These are phyloP conservation scores for Leuctra nigra DNA, from an alignment of 2,888 invertebrate species.

Conservation along the genomic window DNA sequence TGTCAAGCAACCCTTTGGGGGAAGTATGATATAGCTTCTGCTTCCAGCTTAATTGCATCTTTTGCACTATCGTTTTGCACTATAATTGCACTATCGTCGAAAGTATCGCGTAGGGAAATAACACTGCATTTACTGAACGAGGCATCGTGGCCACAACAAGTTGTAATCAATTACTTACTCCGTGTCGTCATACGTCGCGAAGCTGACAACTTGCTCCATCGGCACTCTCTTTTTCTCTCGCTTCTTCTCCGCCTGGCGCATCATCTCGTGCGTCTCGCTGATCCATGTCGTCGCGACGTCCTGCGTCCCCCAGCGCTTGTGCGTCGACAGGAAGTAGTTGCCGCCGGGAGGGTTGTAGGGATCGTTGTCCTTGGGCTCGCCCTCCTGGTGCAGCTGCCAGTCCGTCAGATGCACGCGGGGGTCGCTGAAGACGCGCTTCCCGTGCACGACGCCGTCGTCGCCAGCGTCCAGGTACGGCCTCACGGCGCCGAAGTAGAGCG, in stretches of 20 bases:
- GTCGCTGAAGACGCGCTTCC: background rate
- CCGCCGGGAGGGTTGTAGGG: slow-evolving; percentile 44
- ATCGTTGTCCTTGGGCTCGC: slow-evolving; percentile 46
- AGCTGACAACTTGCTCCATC: too few relatives aligned
- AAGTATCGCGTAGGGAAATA: too few relatives aligned
- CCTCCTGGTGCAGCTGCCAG: slow-evolving; percentile 34
- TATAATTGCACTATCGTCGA: too few relatives aligned
- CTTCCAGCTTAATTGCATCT: too few relatives aligned
- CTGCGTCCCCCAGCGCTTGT: slow-evolving; percentile 42
- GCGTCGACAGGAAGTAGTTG: slow-evolving; percentile 45
- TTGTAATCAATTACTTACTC: too few relatives aligned
- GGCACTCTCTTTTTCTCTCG: too few relatives aligned
- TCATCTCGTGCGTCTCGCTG: slow-evolving; percentile 46
- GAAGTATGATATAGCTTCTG: too few relatives aligned
- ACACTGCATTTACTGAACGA: background rate
- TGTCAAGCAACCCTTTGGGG: too few relatives aligned
- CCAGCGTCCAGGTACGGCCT: background rate
- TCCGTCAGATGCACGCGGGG: background rate
- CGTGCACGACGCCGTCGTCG: background rate
- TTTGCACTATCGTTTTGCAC: too few relatives aligned
- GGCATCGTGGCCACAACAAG: background rate
- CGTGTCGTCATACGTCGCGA: too few relatives aligned
- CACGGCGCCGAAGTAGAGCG: too few relatives aligned
- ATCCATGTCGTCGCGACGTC: slow-evolving; percentile 36
- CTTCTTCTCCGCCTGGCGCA: slow-evolving; percentile 32